A percentile compares a stretch with the other conserved stretches of the same genome.
These are phyloP conservation scores for Gasteruption jaculator DNA, from an alignment of 2,888 invertebrate genomes.

Conservation along the genomic window DNA sequence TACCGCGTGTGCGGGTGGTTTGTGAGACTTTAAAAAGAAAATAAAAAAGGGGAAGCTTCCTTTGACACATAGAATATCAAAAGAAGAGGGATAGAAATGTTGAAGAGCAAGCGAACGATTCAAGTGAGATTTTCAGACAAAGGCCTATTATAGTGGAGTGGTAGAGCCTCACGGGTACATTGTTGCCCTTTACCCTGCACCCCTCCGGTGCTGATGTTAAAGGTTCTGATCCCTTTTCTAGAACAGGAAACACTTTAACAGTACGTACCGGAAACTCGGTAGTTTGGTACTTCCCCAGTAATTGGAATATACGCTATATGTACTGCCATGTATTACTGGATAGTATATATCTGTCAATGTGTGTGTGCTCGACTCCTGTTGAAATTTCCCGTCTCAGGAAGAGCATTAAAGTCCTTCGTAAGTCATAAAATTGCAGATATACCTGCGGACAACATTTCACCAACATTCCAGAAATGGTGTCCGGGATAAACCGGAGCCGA, in stretches of 20 bases:
- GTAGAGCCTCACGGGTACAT: constrained; percentile 42
- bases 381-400: too few species aligned
- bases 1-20: too few species aligned
- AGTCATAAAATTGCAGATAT: too few species aligned
- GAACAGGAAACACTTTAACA: constrained; percentile 37
- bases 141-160: constrained; percentile 36
- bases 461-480: too few species aligned
- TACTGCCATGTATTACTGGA: too few species aligned
- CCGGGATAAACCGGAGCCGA: too few species aligned
- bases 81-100: constrained; percentile 17
- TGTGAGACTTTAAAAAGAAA: constrained; percentile 8
- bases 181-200: constrained; percentile 43
- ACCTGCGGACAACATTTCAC: too few species aligned
- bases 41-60: constrained; percentile 19
- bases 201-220: constrained; percentile 13
- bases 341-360: too few species aligned
- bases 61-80: too few species aligned
- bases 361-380: too few species aligned
- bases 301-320: too few species aligned
- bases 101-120: constrained; percentile 22
- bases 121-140: constrained; percentile 39
- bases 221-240: constrained; percentile 23
- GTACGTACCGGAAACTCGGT: constrained; percentile 39
- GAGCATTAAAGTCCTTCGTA: too few species aligned
- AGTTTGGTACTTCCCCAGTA: constrained; percentile 38